Evolutionary conservation across 2,888 invertebrate species (phyloP).

Genomic region (Lepidonotus clava): DNA sequence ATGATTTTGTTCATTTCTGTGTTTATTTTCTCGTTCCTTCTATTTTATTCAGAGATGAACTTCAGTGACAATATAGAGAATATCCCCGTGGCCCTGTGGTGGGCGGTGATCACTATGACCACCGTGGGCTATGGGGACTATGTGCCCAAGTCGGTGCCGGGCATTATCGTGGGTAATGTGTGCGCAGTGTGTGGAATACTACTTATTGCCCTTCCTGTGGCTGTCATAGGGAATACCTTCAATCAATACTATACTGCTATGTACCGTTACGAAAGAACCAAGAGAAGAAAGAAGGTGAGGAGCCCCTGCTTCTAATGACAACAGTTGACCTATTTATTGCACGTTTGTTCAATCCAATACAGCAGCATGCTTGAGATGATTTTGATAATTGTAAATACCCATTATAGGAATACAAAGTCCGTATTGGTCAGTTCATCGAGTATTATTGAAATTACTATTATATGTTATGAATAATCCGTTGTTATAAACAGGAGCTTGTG

Average conservation of each 20-base stretch:
- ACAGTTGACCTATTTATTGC: no score
- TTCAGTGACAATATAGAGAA: conserved; percentile 24
- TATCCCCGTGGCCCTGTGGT: conserved; percentile 39
- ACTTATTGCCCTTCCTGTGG: conserved; percentile 13
- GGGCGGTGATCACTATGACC: conserved; percentile 47
- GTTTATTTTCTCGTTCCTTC: conserved; percentile 41
- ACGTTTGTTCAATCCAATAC: no score
- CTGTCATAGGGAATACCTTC: conserved; percentile 35
- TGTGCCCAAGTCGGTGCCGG: not conserved
- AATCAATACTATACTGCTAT: conserved; percentile 33
- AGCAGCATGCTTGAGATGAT: no score
- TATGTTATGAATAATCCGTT: no score
- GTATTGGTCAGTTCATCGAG: no score
- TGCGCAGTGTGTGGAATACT: conserved; percentile 46
- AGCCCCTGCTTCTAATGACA: not conserved
- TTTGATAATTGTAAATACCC: no score
- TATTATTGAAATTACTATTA: no score
- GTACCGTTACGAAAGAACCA: not conserved
- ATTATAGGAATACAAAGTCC: no score
- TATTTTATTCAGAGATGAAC: conserved; percentile 23
- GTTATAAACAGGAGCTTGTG: no score
- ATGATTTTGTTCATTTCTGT: not conserved
- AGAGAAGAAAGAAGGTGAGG: not conserved
- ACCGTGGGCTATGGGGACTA: conserved; percentile 54
- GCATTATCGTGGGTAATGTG: not conserved